Percentiles rank a stretch among this genome's conserved stretches.
These are phyloP conservation scores for Sebastes oblongus DNA, from an alignment of 2,797 vertebrate genomes.

Conservation along the genomic window DNA sequence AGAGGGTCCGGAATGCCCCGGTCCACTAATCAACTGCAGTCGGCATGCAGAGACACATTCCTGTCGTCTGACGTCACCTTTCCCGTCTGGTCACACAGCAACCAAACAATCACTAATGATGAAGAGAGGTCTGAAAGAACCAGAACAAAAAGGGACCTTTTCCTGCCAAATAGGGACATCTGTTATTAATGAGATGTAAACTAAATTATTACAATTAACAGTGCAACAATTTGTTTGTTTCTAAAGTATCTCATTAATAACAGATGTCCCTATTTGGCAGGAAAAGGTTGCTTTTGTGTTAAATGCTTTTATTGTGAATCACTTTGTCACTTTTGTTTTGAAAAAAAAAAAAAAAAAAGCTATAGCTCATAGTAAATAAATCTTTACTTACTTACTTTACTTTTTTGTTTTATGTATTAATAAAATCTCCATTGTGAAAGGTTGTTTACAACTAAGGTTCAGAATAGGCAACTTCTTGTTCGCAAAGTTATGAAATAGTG, in stretches of 20 bases:
- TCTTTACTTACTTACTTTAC: neutral
- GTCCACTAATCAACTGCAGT: constrained; percentile 16
- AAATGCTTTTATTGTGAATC: neutral
- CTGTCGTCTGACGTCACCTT: constrained; percentile 45
- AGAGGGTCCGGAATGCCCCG: neutral
- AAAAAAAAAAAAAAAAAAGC: neutral
- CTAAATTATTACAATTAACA: neutral
- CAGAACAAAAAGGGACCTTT: neutral
- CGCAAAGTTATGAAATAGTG: too few species aligned
- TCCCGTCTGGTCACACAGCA: constrained; percentile 10
- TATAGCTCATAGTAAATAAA: neutral
- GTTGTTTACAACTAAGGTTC: neutral
- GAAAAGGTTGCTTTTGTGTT: neutral
- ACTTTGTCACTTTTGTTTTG: neutral
- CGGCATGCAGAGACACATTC: constrained; percentile 19
- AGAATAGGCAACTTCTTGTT: too few species aligned
- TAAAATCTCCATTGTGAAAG: neutral
- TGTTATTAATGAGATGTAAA: neutral
- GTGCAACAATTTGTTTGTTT: too few species aligned
- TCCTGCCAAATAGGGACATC: neutral
- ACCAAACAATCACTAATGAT: neutral
- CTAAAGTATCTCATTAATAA: too few species aligned
- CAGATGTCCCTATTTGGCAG: too few species aligned
- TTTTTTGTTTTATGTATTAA: neutral
- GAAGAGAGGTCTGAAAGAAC: neutral